Evolutionary conservation across 1,140 invertebrate species (phyloP), one percentile per base, ranked within the genome.

Genomic region (Atopsyche davidsoni): DNA sequence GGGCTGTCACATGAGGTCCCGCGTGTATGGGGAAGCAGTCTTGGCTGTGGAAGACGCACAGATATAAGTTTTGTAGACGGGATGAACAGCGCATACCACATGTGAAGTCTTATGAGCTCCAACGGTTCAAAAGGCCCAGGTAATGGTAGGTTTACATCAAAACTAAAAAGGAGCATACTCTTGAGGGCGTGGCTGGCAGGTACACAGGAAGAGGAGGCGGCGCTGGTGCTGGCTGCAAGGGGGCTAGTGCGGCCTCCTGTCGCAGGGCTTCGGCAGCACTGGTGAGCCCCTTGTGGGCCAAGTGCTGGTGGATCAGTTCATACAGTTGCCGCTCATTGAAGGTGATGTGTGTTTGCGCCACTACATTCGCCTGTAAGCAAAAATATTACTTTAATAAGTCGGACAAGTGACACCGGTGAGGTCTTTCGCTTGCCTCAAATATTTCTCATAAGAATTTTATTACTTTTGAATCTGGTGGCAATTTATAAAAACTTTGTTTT

Each of bases 311-410:
- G 40, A 98, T 96, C 2, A 99, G 72, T 68, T 95, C 89, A 56
- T 95, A 79, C 10, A 98, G 69, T 65, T 98, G 92, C 49, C 87
- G 82, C 64, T 95, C 89, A 66, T 96, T 92, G 69, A 89, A 98
- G 54, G 86, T 84, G 45, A 98, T 97, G 56, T 86, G 83, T 0
- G 95, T 98, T 71, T 97, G 91, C 0, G 93, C 92, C 4, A 98
- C 92, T 47, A 98, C 88, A 70, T 93, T 92, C 1, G 92, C 91
- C 82, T 90, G 62, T 3, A 60, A 64, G 59, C 53, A 48, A 38
- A 40, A 60, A 9, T 28, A n/a, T n/a, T n/a, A n/a, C n/a, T n/a
- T n/a, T n/a, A n/a, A n/a, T n/a, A n/a, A n/a, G n/a, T n/a, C n/a
- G n/a, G n/a, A n/a, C n/a, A n/a, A n/a, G n/a, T n/a, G n/a, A n/a